Evolutionary conservation across 2,888 invertebrate genomes (phyloP).

Genomic region (Dusona sp.): DNA sequence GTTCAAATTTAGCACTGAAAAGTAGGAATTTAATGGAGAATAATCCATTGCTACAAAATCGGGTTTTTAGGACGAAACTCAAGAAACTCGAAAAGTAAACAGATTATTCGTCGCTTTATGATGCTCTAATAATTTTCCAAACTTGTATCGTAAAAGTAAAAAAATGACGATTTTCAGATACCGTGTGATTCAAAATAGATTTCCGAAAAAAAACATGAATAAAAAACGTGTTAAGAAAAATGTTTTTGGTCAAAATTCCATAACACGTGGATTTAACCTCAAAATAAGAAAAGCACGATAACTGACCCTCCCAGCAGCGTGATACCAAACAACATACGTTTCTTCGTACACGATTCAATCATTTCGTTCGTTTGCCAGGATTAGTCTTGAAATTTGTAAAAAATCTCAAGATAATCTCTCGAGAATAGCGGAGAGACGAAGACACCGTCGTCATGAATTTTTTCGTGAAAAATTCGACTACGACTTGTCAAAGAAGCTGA

Average conservation of each 20-base stretch:
- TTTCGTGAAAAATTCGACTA: background rate
- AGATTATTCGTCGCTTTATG: background rate
- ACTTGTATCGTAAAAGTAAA: background rate
- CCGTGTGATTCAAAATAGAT: background rate
- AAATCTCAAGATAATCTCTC: constrained; percentile 28
- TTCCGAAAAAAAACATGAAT: background rate
- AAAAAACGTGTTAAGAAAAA: no score
- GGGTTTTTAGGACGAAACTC: background rate
- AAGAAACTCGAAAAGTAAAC: background rate
- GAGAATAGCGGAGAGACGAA: background rate
- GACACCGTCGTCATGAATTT: background rate
- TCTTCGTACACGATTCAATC: constrained; percentile 94
- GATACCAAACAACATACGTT: constrained; percentile 93
- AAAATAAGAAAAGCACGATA: constrained; percentile 41
- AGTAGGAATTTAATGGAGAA: background rate
- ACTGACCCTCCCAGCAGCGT: constrained; percentile 91
- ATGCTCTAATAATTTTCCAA: background rate
- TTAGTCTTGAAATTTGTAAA: constrained; percentile 24
- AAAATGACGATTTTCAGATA: background rate
- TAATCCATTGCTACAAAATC: background rate
- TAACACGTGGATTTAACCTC: constrained; percentile 47
- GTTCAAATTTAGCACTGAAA: background rate
- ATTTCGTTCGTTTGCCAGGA: constrained; percentile 84
- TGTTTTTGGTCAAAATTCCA: background rate
- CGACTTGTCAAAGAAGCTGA: background rate